A percentile compares a stretch with the other conserved stretches of the same genome.
phyloP scores from a whole-genome alignment of 2,797 vertebrate species.

The Tarsius wallacei region DNA sequence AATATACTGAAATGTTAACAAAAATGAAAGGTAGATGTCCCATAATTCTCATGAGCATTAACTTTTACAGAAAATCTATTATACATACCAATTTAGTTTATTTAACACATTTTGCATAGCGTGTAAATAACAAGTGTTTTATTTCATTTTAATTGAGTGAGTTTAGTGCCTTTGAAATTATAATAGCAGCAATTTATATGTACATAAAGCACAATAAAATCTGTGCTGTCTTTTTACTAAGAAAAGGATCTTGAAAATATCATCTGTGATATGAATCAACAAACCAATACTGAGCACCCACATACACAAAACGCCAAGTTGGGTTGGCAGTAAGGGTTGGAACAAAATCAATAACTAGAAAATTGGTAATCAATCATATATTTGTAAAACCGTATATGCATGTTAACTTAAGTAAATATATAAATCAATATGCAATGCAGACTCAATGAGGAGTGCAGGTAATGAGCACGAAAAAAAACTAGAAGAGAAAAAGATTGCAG shows the following conservation, averaged over 20 bases:
- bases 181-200: constrained; percentile 23
- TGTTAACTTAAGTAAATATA: constrained; percentile 2
- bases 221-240: background rate
- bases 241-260: background rate
- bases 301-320: background rate
- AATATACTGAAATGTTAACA: constrained; percentile 51
- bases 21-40: constrained; percentile 63
- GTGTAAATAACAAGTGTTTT: constrained; percentile 58
- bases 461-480: background rate
- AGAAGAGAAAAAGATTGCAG: background rate
- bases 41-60: constrained; percentile 60
- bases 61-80: constrained; percentile 53
- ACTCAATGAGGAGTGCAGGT: background rate
- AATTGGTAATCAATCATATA: constrained; percentile 13
- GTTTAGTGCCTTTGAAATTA: constrained; percentile 38
- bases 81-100: background rate
- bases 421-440: background rate
- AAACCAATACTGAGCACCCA: background rate
- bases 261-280: background rate
- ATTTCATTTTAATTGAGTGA: constrained; percentile 59
- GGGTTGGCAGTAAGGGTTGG: background rate
- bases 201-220: constrained; percentile 51
- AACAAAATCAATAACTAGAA: background rate
- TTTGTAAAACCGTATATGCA: constrained; percentile 29
- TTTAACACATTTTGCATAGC: constrained; percentile 22